Percentiles rank a stretch among this genome's conserved stretches.
Evolutionary conservation across 2,888 invertebrate genomes (phyloP).

Genomic region (Sipha maydis): DNA sequence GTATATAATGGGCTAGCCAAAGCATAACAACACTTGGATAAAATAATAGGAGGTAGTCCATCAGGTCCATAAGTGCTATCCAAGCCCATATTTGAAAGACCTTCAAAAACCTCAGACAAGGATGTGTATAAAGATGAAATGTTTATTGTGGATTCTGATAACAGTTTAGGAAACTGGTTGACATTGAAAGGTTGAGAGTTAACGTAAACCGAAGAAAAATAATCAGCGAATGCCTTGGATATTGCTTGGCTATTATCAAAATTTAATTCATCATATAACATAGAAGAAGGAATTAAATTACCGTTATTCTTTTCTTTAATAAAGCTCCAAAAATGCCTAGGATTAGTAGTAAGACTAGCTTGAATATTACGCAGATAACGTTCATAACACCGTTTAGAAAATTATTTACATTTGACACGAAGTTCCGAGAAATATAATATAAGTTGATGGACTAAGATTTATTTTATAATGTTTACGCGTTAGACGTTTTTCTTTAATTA

Average conservation of each 20-base stretch:
- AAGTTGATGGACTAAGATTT: neutral
- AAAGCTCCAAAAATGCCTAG: too few species aligned
- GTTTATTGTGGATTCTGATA: neutral
- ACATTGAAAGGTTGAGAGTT: neutral
- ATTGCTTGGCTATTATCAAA: conserved; percentile 18
- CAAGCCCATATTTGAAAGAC: conserved; percentile 17
- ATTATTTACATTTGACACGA: too few species aligned
- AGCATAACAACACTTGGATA: too few species aligned
- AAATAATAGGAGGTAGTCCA: too few species aligned
- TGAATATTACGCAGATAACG: neutral
- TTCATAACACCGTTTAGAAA: too few species aligned
- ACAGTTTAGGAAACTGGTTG: neutral
- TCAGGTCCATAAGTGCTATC: neutral
- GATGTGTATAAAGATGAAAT: neutral
- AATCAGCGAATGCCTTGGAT: conserved; percentile 1
- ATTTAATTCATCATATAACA: neutral
- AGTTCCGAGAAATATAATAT: too few species aligned
- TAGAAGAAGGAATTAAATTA: conserved; percentile 3
- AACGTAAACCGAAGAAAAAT: too few species aligned
- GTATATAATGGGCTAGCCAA: too few species aligned
- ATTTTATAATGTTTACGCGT: neutral
- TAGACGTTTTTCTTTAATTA: conserved; percentile 1
- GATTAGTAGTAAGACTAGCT: neutral
- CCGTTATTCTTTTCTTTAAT: neutral
- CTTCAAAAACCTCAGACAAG: conserved; percentile 22